These are phyloP conservation scores for Phymorhynchus buccinoides DNA, from an alignment of 1,140 invertebrate species.

Conservation along the genomic window DNA sequence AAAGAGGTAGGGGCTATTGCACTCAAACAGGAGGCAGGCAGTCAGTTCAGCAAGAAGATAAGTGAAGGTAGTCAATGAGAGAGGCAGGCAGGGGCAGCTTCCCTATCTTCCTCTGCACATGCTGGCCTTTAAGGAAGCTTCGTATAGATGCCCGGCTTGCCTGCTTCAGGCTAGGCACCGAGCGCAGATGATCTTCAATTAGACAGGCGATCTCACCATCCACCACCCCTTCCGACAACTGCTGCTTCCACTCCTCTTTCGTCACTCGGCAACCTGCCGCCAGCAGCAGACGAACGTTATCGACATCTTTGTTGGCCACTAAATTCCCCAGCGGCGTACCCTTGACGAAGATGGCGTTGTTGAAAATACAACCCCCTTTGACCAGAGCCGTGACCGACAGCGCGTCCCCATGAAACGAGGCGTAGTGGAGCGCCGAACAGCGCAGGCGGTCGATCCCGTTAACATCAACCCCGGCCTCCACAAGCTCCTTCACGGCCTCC, in stretches of 20 bases:
- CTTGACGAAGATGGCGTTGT: conserved; percentile 58
- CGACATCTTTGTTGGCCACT: conserved; percentile 47
- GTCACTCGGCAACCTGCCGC: conserved; percentile 54
- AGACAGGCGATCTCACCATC: conserved; percentile 1
- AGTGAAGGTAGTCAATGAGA: conserved; percentile 9
- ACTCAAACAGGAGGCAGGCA: neutral
- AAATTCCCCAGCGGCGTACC: conserved; percentile 60
- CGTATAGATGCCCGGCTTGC: conserved; percentile 35
- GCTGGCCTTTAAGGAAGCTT: neutral
- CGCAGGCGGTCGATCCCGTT: conserved; percentile 52
- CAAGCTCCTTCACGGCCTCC: conserved; percentile 50
- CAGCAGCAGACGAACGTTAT: conserved; percentile 48
- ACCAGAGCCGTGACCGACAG: conserved; percentile 49
- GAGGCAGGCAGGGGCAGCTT: conserved; percentile 27
- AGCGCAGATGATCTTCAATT: neutral
- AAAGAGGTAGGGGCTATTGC: neutral
- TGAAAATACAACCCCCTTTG: conserved; percentile 56
- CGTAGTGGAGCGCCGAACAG: conserved; percentile 64
- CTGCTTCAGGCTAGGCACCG: conserved; percentile 21
- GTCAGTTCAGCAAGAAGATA: neutral
- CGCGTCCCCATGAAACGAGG: conserved; percentile 52
- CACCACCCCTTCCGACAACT: neutral
- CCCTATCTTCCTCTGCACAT: conserved; percentile 24
- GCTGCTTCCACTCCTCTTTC: conserved; percentile 41
- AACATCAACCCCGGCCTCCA: conserved; percentile 56